phyloP scores from a whole-genome alignment of 2,888 invertebrate species.

The Leptopilina drosophilae region DNA sequence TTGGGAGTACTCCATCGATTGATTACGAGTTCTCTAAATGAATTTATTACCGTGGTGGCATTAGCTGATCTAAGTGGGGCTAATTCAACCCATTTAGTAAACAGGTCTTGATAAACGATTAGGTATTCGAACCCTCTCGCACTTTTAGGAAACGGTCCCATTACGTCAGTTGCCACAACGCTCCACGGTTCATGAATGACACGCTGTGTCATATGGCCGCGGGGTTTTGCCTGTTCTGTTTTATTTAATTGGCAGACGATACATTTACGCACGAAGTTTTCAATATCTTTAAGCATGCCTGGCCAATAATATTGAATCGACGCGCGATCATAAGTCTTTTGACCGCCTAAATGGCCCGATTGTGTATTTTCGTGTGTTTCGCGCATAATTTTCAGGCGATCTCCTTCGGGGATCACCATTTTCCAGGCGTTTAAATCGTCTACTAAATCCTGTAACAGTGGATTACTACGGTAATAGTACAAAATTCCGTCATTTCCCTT shows the following conservation, averaged over 20 bases:
- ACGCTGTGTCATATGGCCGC: slow-evolving; percentile 33
- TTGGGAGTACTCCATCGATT: slow-evolving; percentile 49
- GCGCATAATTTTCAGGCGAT: not conserved
- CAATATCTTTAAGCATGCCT: slow-evolving; percentile 38
- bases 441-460: not conserved
- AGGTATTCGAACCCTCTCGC: slow-evolving; percentile 19
- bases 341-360: slow-evolving; percentile 16
- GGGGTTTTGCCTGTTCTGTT: not conserved
- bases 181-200: slow-evolving; percentile 41
- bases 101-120: slow-evolving; percentile 46
- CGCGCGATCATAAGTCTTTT: slow-evolving; percentile 24
- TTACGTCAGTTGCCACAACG: slow-evolving; percentile 39
- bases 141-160: slow-evolving; percentile 37
- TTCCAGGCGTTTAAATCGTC: not conserved
- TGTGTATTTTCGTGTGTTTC: not conserved
- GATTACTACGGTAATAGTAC: not conserved
- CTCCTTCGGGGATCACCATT: not conserved
- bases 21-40: slow-evolving; percentile 51
- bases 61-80: slow-evolving; percentile 44
- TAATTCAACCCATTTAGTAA: slow-evolving; percentile 49
- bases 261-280: slow-evolving; percentile 27
- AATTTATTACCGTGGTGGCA: slow-evolving; percentile 41
- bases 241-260: slow-evolving; percentile 35
- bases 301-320: slow-evolving; percentile 43
- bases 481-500: not conserved